Evolutionary conservation across 2,797 vertebrate genomes (phyloP), one percentile per base, ranked within the genome.

Genomic region (Sebastes minor): DNA sequence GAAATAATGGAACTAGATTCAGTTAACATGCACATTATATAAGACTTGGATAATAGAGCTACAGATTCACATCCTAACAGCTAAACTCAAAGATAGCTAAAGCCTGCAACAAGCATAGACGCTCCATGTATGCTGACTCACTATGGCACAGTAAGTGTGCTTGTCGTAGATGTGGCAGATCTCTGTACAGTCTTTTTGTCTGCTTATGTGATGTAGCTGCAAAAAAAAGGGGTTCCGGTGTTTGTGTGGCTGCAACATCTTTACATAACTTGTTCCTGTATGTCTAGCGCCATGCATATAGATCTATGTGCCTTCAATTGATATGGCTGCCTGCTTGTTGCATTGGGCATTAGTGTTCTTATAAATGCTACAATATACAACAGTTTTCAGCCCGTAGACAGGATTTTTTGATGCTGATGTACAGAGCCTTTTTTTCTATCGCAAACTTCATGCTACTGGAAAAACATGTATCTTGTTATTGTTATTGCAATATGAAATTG

Each of bases 301-400:
- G 91, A 91, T 95, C 71, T 84, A 71, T 93, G 95, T 96, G 96
- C 96, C 96, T 96, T 96, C 89, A 92, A 85, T 82, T 89, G 85
- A 80, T 89, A 87, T 91, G 90, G 94, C 94, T 92, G 88, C 89
- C 91, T 94, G 91, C 90, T 95, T 89, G 86, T 93, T 87, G 90
- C 90, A 88, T 93, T 80, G 80, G 91, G 90, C 89, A 78, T 90
- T 86, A 87, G 82, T 88, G 78, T 89, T 92, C 77, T 86, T 80
- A 69, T 80, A 86, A 87, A 91, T 71, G 85, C 86, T 81, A 84
- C 76, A 76, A 53, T 80, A 91, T 67, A 83, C 82, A 80, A 71
- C 81, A 22, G 25, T 80, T 87, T 76, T 60, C 80, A 86, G 81
- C 74, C 64, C 59, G 1, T 76, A 74, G 74, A 80, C 84, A 74